These are phyloP conservation scores for Melinopterus prodromus DNA, from an alignment of 2,888 invertebrate species.

Conservation along the genomic window DNA sequence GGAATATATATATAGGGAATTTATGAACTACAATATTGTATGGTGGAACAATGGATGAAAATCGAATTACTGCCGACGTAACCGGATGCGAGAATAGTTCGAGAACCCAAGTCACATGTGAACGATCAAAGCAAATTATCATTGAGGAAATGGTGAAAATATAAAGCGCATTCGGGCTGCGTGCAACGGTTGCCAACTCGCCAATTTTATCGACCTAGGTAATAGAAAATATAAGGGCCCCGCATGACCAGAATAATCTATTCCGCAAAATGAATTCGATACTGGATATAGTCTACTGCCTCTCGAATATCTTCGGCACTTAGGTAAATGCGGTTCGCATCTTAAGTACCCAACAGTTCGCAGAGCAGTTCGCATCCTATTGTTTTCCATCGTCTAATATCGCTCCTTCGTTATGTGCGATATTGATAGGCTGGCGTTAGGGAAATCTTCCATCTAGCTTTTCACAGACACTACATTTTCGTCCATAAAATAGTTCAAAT, in stretches of 20 bases:
- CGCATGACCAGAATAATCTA: conserved; percentile 29
- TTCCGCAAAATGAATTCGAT: conserved; percentile 28
- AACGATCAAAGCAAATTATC: conserved; percentile 55
- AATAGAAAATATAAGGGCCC: conserved; percentile 34
- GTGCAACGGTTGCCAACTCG: conserved; percentile 48
- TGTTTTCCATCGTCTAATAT: neutral
- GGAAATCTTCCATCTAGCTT: neutral
- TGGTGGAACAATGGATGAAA: too few relatives aligned
- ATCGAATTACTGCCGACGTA: neutral
- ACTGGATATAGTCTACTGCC: neutral
- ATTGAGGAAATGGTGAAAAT: conserved; percentile 53
- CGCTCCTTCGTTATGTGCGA: neutral
- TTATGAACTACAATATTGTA: too few relatives aligned
- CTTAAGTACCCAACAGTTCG: neutral
- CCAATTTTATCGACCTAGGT: conserved; percentile 34
- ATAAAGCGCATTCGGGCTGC: conserved; percentile 50
- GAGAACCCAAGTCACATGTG: conserved; percentile 52
- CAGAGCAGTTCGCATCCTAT: neutral
- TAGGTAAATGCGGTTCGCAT: neutral
- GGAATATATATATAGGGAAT: too few relatives aligned
- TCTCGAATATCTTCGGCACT: neutral
- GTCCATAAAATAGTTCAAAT: too few relatives aligned
- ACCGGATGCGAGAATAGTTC: neutral
- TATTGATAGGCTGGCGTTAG: neutral
- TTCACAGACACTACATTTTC: neutral